phyloP scores from a whole-genome alignment of 2,888 invertebrate genomes.

The Pristionchus arcanus region DNA sequence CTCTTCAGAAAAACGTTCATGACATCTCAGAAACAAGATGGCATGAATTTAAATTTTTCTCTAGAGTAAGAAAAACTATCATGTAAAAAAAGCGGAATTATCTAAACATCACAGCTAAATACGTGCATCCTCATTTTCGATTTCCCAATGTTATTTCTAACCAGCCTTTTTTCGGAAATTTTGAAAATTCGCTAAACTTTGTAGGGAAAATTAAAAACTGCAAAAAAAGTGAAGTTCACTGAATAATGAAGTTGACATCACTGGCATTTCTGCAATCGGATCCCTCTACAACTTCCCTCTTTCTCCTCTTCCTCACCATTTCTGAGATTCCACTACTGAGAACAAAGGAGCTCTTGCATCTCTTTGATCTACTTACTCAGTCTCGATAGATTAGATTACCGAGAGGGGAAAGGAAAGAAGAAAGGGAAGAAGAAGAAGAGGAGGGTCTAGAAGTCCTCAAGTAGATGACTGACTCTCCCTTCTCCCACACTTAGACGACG shows the following conservation, averaged over 20 bases:
- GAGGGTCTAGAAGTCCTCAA: conserved; percentile 52
- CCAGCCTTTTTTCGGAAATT: no score
- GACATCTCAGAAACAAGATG: no score
- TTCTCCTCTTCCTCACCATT: not conserved
- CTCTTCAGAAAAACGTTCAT: no score
- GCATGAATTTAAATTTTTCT: no score
- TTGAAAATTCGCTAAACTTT: no score
- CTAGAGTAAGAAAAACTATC: no score
- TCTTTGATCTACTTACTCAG: conserved; percentile 47
- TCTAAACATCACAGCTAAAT: no score
- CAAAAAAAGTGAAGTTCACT: not conserved
- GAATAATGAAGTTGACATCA: not conserved
- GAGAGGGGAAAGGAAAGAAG: conserved; percentile 65
- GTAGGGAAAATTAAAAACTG: no score
- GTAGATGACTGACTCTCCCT: conserved; percentile 37
- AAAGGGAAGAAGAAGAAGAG: conserved; percentile 55
- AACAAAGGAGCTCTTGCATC: not conserved
- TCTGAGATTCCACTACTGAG: not conserved
- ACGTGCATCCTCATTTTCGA: no score
- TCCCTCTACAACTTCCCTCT: not conserved
- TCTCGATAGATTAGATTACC: conserved; percentile 61
- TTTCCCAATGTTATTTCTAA: no score
- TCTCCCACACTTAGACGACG: conserved; percentile 15
- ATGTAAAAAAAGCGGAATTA: no score
- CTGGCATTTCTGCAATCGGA: not conserved